Evolutionary conservation across 2,888 invertebrate genomes (phyloP).

Genomic region (Podabrus alpinus): DNA sequence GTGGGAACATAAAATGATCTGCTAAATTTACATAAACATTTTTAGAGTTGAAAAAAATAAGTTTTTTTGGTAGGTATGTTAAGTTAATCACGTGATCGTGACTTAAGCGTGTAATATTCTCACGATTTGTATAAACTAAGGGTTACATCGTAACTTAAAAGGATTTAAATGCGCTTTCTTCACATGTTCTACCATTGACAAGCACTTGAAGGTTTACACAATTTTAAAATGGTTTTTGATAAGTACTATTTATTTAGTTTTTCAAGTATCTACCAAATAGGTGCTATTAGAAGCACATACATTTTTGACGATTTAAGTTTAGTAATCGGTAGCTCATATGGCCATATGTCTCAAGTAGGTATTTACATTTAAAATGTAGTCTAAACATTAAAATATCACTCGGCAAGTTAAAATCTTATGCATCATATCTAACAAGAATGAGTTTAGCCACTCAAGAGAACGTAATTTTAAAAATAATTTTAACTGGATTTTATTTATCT

Average conservation of each 20-base stretch:
- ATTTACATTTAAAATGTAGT: not conserved
- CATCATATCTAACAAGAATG: not conserved
- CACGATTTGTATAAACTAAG: not conserved
- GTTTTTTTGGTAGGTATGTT: not conserved
- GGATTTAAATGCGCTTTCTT: not conserved
- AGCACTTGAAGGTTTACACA: not conserved
- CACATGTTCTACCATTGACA: not conserved
- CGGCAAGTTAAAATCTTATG: not conserved
- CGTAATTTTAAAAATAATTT: not conserved
- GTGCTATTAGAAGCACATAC: not conserved
- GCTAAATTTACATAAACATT: not conserved
- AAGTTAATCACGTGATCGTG: not conserved
- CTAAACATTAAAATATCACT: conserved; percentile 13
- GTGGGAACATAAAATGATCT: not conserved
- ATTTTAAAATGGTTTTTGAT: not conserved
- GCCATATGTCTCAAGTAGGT: not conserved
- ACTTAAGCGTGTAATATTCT: not conserved
- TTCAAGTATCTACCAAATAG: not conserved
- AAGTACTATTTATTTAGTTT: not conserved
- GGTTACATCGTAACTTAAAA: not conserved
- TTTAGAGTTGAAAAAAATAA: not conserved
- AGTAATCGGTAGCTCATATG: not conserved
- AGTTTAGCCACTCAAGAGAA: not conserved
- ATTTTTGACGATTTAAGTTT: not conserved
- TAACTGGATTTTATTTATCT: too few relatives aligned